Conservation (phyloP, 2,113 vertebrate species). For the Clarias macrocephalus region DNA sequence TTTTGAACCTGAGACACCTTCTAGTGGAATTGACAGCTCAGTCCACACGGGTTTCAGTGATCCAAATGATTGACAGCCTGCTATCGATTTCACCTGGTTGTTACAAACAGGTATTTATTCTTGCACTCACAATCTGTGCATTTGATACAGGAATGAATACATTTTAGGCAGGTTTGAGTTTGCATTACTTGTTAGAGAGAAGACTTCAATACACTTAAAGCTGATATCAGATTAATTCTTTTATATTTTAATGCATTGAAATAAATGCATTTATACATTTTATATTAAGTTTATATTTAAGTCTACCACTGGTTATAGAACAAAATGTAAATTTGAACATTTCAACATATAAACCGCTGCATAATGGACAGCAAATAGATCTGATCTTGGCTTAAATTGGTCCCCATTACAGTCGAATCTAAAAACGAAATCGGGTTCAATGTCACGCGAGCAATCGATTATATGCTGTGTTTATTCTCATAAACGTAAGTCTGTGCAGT, state of each 20-base stretch:
- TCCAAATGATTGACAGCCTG: neutral
- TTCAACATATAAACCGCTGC: neutral
- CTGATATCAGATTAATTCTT: neutral
- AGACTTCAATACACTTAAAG: neutral
- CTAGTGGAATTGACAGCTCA: neutral
- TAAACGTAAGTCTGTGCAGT: neutral
- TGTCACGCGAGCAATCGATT: neutral
- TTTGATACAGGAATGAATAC: neutral
- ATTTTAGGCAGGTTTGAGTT: neutral
- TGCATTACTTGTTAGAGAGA: too few species aligned
- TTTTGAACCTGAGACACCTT: neutral
- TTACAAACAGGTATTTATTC: constrained; percentile 3
- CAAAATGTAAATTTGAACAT: neutral
- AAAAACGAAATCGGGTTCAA: neutral
- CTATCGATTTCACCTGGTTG: constrained; percentile 12
- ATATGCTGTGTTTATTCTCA: neutral
- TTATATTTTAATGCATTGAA: neutral
- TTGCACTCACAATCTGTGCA: neutral
- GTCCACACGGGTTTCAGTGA: neutral
- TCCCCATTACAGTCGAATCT: neutral
- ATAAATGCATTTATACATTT: neutral
- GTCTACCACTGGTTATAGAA: neutral
- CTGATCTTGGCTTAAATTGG: neutral
- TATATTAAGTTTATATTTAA: neutral
- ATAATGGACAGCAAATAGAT: neutral